Evolutionary conservation across 2,113 vertebrate species (phyloP).

Genomic region (Oxyura jamaicensis): DNA sequence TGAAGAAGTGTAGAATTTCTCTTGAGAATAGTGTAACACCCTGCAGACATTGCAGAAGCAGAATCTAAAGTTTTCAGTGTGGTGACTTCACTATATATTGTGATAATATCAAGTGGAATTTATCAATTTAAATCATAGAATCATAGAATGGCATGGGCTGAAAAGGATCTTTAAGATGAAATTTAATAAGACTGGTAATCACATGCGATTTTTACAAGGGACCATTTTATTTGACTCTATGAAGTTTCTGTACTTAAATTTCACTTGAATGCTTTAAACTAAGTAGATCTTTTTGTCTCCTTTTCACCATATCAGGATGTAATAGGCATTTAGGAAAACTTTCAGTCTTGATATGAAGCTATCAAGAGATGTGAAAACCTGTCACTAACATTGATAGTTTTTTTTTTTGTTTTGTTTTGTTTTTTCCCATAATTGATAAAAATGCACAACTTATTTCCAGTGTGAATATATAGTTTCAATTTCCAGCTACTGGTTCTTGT

Average conservation of each 20-base stretch:
- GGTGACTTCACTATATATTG: neutral
- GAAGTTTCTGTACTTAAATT: neutral
- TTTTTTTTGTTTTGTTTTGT: no score
- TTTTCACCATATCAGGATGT: neutral
- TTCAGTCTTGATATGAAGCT: neutral
- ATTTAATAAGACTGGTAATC: neutral
- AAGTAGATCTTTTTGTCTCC: neutral
- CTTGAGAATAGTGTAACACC: neutral
- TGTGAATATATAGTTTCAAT: neutral
- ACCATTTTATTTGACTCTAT: neutral
- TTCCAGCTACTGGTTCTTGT: neutral
- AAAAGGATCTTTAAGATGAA: neutral
- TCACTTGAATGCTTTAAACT: neutral
- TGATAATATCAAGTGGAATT: neutral
- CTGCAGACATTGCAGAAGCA: neutral
- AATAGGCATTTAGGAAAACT: neutral
- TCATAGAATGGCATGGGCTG: no score
- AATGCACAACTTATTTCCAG: neutral
- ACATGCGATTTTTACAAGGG: neutral
- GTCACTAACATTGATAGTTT: neutral
- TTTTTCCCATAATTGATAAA: slow-evolving; percentile 14
- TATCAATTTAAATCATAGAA: neutral
- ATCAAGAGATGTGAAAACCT: neutral
- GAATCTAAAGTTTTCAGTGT: neutral
- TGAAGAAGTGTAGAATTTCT: neutral